phyloP scores from a whole-genome alignment of 2,797 vertebrate species.

The Siniperca undulata region DNA sequence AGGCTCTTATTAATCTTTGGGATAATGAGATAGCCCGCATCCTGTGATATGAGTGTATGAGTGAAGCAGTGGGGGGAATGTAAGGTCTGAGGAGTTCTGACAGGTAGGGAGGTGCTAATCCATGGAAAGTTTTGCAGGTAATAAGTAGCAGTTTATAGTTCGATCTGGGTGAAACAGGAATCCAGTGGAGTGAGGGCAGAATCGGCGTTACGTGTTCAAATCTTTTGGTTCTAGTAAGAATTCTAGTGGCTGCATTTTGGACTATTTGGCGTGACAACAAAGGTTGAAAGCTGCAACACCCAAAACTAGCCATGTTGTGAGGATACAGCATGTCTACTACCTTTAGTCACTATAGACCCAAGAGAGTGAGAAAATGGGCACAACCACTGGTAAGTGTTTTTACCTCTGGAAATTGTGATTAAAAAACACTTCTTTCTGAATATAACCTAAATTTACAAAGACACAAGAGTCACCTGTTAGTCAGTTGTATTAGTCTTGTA shows the following conservation, averaged over 20 bases:
- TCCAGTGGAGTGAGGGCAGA: no score
- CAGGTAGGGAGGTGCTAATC: no score
- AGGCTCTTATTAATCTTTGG: not conserved
- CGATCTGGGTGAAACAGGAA: not conserved
- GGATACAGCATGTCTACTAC: not conserved
- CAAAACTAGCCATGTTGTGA: not conserved
- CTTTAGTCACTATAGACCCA: not conserved
- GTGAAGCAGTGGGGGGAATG: no score
- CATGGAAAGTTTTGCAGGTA: no score
- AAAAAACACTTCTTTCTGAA: not conserved
- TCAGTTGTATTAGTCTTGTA: not conserved
- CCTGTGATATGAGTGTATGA: not conserved
- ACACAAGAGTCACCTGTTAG: not conserved
- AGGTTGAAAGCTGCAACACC: not conserved
- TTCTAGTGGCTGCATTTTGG: not conserved
- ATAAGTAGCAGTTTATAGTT: no score
- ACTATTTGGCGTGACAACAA: not conserved
- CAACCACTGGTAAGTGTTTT: not conserved
- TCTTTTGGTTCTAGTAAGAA: no score
- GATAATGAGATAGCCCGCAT: not conserved
- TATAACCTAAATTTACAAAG: not conserved
- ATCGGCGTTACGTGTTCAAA: no score
- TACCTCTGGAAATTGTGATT: not conserved
- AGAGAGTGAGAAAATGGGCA: not conserved
- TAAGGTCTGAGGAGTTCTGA: no score